Evolutionary conservation across 2,888 invertebrate genomes (phyloP), one percentile per base, ranked within the genome.

Genomic region (Notodonta ziczac): DNA sequence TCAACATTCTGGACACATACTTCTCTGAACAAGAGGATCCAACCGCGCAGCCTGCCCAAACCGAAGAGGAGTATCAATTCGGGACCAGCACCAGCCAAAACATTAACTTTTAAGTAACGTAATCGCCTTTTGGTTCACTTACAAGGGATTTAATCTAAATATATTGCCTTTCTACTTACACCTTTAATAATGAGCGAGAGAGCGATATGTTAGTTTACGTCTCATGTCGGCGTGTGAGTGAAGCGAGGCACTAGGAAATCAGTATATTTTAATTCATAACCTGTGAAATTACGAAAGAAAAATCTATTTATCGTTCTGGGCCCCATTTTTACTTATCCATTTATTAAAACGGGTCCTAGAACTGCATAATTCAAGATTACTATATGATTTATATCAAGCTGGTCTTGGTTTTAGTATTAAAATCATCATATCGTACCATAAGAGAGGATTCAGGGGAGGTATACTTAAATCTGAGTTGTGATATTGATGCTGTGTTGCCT

Each of bases 1-100:
- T 95, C 51, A 93, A 95, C 59, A 95, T 98, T 67, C 95, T 98
- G 56, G 98, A 98, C 76, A 94, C 94, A 0, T 98, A 96, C 88
- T 98, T 98, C 83, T 94, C 94, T 0, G 95, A 95, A 0, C 94
- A 92, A 66, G 96, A 88, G 0, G 91, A 93, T 5, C 68, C 75
- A 0, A 76, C 67, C 1, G 82, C 87, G 0, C 83, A 84, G 2
- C 93, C 94, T 0, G 68, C 73, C 0, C 78, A 88, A 14, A 84
- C 72, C 0, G 78, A 82, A 0, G 83, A 86, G 0, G 86, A 91
- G 55, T 93, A 82, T 57, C 84, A 90, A 50, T 94, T 94, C 35
- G 89, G 86, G 0, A 66, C 86, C 0, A 74, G 61, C 12, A 40
- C 62, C 0, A 72, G 79, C 6, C 72, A 67, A 16, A 80, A 89